Evolutionary conservation across 1,140 invertebrate species (phyloP).

Genomic region (Aplysia californica): DNA sequence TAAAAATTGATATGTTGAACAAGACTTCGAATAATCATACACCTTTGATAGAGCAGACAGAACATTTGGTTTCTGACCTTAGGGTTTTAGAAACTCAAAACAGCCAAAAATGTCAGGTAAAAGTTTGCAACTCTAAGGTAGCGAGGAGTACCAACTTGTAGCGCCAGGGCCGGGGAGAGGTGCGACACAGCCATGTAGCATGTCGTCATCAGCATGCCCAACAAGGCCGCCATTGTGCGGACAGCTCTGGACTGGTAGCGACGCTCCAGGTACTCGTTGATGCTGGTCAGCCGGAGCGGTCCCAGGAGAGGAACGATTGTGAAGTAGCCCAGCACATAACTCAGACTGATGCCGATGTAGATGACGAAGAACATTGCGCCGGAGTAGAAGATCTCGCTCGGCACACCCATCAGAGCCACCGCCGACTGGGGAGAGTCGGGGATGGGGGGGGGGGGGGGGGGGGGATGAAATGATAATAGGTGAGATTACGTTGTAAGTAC

Average conservation of each 20-base stretch:
- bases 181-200: slow-evolving; percentile 92
- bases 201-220: slow-evolving; percentile 68
- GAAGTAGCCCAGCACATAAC: slow-evolving; percentile 40
- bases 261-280: slow-evolving; percentile 62
- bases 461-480: slow-evolving; percentile 75
- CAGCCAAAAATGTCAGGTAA: no score
- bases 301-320: slow-evolving; percentile 52
- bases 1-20: neutral
- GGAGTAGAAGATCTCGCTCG: slow-evolving; percentile 80
- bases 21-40: no score
- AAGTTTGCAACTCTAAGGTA: no score
- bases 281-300: slow-evolving; percentile 47
- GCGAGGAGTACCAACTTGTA: slow-evolving; percentile 83
- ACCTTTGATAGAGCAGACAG: no score
- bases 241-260: slow-evolving; percentile 63
- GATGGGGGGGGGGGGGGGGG: neutral
- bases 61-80: no score
- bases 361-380: slow-evolving; percentile 34
- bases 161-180: slow-evolving; percentile 88
- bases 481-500: no score
- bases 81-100: no score
- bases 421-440: slow-evolving; percentile 83
- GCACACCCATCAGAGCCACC: slow-evolving; percentile 88
- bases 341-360: slow-evolving; percentile 30
- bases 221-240: slow-evolving; percentile 30